A percentile compares a stretch with the other conserved stretches of the same genome.
These are phyloP conservation scores for Gymnorhina tibicen DNA, from an alignment of 2,113 vertebrate genomes.

Conservation along the genomic window DNA sequence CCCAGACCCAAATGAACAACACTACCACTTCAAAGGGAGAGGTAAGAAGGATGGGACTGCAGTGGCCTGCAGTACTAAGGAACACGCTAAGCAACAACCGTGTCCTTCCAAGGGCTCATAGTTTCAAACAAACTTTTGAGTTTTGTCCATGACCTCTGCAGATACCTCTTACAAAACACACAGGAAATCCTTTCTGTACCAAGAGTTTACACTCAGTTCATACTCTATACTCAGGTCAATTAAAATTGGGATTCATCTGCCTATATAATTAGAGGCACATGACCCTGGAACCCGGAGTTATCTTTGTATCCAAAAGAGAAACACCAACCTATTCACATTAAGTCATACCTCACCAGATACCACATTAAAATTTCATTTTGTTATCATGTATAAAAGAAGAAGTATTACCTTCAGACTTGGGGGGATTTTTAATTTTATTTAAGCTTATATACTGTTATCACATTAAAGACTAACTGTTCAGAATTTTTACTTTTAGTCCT, in stretches of 20 bases:
- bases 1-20: neutral
- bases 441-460: neutral
- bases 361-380: neutral
- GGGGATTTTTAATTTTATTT: neutral
- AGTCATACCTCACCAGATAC: neutral
- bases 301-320: neutral
- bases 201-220: neutral
- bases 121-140: neutral
- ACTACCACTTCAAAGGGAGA: neutral
- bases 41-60: neutral
- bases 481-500: neutral
- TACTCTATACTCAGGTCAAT: neutral
- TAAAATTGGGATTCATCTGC: neutral
- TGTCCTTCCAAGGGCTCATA: neutral
- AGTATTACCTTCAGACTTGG: neutral
- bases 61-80: neutral
- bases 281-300: neutral
- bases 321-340: neutral
- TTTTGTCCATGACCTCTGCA: neutral
- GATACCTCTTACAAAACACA: neutral
- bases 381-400: neutral
- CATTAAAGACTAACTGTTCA: neutral
- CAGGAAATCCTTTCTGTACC: neutral
- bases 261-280: neutral
- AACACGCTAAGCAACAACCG: neutral